Percentiles rank a stretch among this genome's conserved stretches.
These are phyloP conservation scores for Euphydryas editha DNA, from an alignment of 2,888 invertebrate species.

Conservation along the genomic window DNA sequence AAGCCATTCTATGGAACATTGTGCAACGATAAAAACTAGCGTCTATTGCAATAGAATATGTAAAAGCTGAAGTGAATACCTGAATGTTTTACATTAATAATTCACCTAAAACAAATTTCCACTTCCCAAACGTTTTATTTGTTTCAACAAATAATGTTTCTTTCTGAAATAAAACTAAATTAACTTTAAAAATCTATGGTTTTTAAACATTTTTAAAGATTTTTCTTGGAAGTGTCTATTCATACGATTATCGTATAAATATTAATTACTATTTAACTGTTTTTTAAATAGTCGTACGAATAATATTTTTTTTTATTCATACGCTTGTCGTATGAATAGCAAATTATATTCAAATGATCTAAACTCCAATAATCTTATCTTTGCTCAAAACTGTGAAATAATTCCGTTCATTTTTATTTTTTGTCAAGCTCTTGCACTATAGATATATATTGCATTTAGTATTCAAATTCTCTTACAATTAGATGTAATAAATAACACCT, in stretches of 20 bases:
- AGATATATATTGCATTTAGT: conserved; percentile 3
- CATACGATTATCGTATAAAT: too few species aligned
- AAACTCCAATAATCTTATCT: conserved; percentile 37
- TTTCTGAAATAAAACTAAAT: not conserved
- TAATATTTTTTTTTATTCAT: too few species aligned
- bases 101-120: not conserved
- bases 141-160: too few species aligned
- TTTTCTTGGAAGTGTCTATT: not conserved
- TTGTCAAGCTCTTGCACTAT: conserved; percentile 25
- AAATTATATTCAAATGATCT: conserved; percentile 11
- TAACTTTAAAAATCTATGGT: too few species aligned
- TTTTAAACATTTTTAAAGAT: too few species aligned
- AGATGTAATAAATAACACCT: conserved; percentile 42
- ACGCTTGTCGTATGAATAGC: too few species aligned
- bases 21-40: not conserved
- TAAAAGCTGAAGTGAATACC: not conserved
- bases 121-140: not conserved
- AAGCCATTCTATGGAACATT: not conserved
- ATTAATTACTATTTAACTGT: too few species aligned
- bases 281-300: too few species aligned
- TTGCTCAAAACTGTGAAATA: conserved; percentile 68
- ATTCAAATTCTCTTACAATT: conserved; percentile 20
- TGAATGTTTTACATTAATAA: not conserved
- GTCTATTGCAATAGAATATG: conserved; percentile 7
- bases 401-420: conserved; percentile 62